phyloP scores from a whole-genome alignment of 2,888 invertebrate genomes.

The Drosophila diplacantha region DNA sequence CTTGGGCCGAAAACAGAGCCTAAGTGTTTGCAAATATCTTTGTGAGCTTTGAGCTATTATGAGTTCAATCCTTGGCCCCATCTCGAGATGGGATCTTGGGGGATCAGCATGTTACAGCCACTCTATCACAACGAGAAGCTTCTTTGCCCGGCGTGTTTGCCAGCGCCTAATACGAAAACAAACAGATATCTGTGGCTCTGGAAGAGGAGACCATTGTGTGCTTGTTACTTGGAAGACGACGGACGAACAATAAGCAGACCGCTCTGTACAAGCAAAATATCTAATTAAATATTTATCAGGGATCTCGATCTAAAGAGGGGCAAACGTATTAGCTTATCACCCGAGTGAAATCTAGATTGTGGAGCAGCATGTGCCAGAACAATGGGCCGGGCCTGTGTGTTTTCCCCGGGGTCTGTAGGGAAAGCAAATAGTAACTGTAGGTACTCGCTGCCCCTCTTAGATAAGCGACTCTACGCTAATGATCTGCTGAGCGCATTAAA shows the following conservation, averaged over 20 bases:
- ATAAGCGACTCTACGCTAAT: constrained; percentile 32
- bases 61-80: constrained; percentile 1
- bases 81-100: constrained; percentile 2
- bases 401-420: constrained; percentile 8
- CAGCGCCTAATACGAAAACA: constrained; percentile 33
- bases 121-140: constrained; percentile 21
- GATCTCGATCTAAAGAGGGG: constrained; percentile 53
- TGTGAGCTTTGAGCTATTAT: background rate
- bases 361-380: constrained; percentile 39
- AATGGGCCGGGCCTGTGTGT: constrained; percentile 53
- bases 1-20: background rate
- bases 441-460: constrained; percentile 35
- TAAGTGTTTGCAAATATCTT: constrained; percentile 2
- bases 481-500: constrained; percentile 41
- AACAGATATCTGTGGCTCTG: constrained; percentile 24
- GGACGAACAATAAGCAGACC: constrained; percentile 35
- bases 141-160: constrained; percentile 18
- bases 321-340: constrained; percentile 53
- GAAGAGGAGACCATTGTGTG: constrained; percentile 23
- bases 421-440: constrained; percentile 40
- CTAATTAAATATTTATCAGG: constrained; percentile 67
- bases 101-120: constrained; percentile 12
- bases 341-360: constrained; percentile 49
- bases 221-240: constrained; percentile 17
- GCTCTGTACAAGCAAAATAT: constrained; percentile 43